Conservation (phyloP, 2,888 invertebrate genomes). For the Phaedon cochleariae region DNA sequence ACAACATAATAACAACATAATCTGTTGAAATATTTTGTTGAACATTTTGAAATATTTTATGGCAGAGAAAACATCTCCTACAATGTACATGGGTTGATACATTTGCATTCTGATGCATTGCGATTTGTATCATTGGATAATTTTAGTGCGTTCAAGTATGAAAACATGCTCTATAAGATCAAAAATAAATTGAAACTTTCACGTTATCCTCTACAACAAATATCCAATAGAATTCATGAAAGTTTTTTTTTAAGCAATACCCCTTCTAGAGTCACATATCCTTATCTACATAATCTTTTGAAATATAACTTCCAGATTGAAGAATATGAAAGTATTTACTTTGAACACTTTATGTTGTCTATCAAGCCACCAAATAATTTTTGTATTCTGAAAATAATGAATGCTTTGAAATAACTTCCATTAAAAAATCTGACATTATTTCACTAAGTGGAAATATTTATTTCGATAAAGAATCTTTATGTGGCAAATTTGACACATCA, state of each 20-base stretch:
- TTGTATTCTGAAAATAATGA: too few relatives aligned
- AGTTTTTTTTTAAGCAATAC: background rate
- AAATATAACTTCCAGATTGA: background rate
- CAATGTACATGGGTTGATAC: slow-evolving; percentile 27
- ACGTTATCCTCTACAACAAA: background rate
- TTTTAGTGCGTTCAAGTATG: slow-evolving; percentile 4
- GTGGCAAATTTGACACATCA: background rate
- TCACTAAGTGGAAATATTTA: background rate
- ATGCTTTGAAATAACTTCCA: background rate
- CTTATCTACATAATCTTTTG: background rate
- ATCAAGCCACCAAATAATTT: slow-evolving; percentile 2
- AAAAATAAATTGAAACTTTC: background rate
- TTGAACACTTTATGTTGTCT: background rate
- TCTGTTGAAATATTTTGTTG: slow-evolving; percentile 14
- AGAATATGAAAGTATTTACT: background rate
- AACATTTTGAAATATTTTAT: too few relatives aligned
- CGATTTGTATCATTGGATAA: slow-evolving; percentile 24
- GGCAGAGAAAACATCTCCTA: slow-evolving; percentile 15
- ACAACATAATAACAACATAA: too few relatives aligned
- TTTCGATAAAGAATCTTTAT: background rate
- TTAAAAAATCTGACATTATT: background rate
- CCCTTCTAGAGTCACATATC: background rate
- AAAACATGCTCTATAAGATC: background rate
- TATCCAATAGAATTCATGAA: slow-evolving; percentile 2
- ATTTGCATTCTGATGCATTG: slow-evolving; percentile 33